Evolutionary conservation across 2,113 vertebrate species (phyloP), one percentile per base, ranked within the genome.

Genomic region (Scytalopus superciliaris): DNA sequence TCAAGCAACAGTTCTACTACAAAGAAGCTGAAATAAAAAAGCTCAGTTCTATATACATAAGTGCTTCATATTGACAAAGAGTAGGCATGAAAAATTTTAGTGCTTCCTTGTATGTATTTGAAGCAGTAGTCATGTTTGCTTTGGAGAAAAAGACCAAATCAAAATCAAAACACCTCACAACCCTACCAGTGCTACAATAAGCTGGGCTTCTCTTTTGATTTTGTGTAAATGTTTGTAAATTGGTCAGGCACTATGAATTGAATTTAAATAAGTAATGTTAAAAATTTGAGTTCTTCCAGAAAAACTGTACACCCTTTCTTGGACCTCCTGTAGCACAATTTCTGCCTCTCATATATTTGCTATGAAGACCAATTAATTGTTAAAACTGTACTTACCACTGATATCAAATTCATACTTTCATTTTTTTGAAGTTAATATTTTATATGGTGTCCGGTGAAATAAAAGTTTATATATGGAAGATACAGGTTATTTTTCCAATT

Each of bases 391-490:
- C 16, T 92, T 97, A 95, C 53, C 52, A 92, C 83, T 96, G 63
- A 89, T 91, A 78, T 96, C 50, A 91, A 93, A 94, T 96, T 93
- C 25, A 6, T 93, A 91, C 92, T 96, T 95, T 93, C 44, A 13
- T 91, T 94, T 95, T 92, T 74, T 89, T 64, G 96, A 92, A 89
- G 97, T 97, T 93, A 96, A 85, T 96, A 89, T 97, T 98, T 98
- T 98, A 68, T 98, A 98, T 96, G 37, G 83, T 96, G 66, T 97
- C 45, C 89, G 90, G 50, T 93, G 72, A 25, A 98, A 98, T 98
- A 98, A 98, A 63, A 98, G 45, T 97, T 98, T 97, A 25, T 97
- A 93, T 92, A 84, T 94, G 50, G 72, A 97, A 97, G 92, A 95
- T 94, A 50, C 24, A 49, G 12, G n/a, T 92, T 76, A 27, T 72